phyloP scores from a whole-genome alignment of 2,888 invertebrate species.

The Nezara viridula region DNA sequence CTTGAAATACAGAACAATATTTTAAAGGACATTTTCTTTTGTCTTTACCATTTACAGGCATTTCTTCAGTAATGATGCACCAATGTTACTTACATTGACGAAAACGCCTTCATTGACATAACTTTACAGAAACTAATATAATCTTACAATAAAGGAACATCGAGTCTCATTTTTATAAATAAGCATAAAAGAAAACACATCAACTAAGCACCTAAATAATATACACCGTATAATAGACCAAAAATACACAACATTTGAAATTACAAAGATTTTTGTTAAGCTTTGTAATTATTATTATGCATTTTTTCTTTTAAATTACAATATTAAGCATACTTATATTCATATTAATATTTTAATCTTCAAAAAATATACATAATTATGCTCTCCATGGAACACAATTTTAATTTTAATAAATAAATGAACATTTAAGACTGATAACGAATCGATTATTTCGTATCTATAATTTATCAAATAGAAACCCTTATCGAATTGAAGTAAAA shows the following conservation, averaged over 20 bases:
- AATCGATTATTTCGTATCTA: neutral
- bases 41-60: slow-evolving; percentile 9
- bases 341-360: slow-evolving; percentile 29
- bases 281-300: neutral
- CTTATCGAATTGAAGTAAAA: neutral
- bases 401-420: slow-evolving; percentile 38
- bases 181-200: slow-evolving; percentile 54
- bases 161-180: slow-evolving; percentile 51
- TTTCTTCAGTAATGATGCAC: slow-evolving; percentile 51
- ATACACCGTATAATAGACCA: slow-evolving; percentile 52
- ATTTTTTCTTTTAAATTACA: slow-evolving; percentile 18
- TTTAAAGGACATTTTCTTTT: neutral
- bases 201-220: slow-evolving; percentile 58
- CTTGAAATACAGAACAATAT: slow-evolving; percentile 4
- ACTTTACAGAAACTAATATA: slow-evolving; percentile 24
- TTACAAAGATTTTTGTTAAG: slow-evolving; percentile 48
- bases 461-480: neutral
- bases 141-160: slow-evolving; percentile 58
- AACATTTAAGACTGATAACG: neutral
- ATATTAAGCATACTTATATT: slow-evolving; percentile 38
- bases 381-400: slow-evolving; percentile 28
- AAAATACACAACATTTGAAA: slow-evolving; percentile 48
- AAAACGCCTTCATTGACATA: slow-evolving; percentile 9
- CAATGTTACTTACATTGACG: slow-evolving; percentile 2
- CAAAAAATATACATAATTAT: slow-evolving; percentile 39